phyloP scores from a whole-genome alignment of 30 jellyfish, hydroid and myxozoan species.

The Nemopilema nomurai region DNA sequence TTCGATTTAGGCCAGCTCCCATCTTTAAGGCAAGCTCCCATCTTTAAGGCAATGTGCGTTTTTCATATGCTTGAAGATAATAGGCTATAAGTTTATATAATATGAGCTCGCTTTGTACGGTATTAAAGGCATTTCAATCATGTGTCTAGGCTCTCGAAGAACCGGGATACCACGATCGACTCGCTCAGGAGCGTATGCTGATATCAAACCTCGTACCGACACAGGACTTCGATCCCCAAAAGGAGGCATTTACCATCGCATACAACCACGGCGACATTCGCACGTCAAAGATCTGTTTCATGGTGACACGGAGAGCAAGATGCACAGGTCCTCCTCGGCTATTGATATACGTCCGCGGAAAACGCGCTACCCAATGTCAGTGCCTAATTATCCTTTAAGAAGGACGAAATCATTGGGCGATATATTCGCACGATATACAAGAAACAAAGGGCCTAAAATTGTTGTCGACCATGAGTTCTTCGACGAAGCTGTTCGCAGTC shows the following conservation, averaged over 20 bases:
- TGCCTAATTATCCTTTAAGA: conserved; percentile 68
- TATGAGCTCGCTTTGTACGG: no score
- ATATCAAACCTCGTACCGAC: conserved; percentile 86
- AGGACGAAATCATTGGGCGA: conserved; percentile 73
- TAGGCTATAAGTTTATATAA: no score
- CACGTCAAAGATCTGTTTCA: conserved; percentile 35
- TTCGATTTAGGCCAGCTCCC: no score
- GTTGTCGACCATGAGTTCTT: conserved; percentile 79
- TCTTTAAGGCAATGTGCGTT: no score
- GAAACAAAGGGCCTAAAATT: conserved; percentile 46
- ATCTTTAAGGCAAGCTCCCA: no score
- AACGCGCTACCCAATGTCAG: conserved; percentile 51
- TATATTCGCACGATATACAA: conserved; percentile 55
- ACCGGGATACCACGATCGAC: conserved; percentile 78
- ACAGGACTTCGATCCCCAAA: conserved; percentile 73
- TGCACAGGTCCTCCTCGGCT: conserved; percentile 87
- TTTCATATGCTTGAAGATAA: no score
- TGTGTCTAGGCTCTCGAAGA: conserved; percentile 59
- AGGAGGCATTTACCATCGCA: conserved; percentile 22
- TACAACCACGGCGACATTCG: conserved; percentile 11
- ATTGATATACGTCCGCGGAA: conserved; percentile 74
- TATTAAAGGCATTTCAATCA: no score
- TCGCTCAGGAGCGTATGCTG: conserved; percentile 55
- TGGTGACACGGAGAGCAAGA: conserved; percentile 37
- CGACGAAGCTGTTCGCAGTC: conserved; percentile 71